phyloP scores from a whole-genome alignment of 2,888 invertebrate species.

The Drosophila helvetica region DNA sequence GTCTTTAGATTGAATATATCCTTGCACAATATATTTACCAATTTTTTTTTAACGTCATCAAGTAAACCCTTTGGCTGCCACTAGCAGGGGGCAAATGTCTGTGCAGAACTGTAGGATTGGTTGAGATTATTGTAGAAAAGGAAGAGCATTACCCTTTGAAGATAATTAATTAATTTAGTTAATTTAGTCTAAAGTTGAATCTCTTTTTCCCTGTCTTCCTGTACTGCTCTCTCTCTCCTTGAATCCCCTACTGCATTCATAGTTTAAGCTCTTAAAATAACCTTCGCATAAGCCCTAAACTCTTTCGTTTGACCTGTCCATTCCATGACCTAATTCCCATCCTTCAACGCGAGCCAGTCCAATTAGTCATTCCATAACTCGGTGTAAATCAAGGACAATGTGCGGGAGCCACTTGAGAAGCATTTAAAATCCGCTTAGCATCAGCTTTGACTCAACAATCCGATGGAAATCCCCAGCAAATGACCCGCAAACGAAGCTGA shows the following conservation, averaged over 20 bases:
- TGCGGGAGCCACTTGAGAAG: constrained; percentile 30
- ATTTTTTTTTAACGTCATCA: constrained; percentile 35
- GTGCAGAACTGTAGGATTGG: not conserved
- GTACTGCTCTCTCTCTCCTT: too few species aligned
- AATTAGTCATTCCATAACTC: constrained; percentile 45
- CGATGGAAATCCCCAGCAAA: constrained; percentile 52
- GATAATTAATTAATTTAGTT: too few species aligned
- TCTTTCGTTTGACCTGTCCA: not conserved
- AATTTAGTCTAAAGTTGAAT: too few species aligned
- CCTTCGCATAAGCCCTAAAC: not conserved
- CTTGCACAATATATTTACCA: constrained; percentile 44
- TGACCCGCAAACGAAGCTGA: constrained; percentile 58
- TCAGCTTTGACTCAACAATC: constrained; percentile 40
- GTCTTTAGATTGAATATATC: constrained; percentile 67
- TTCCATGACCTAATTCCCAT: not conserved
- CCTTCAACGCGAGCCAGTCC: constrained; percentile 12
- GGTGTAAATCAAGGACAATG: constrained; percentile 21
- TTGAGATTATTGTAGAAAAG: too few species aligned
- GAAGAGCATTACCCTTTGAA: too few species aligned
- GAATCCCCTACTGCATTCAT: not conserved
- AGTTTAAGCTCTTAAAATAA: not conserved
- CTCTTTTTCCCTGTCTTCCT: too few species aligned
- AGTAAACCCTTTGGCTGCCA: not conserved
- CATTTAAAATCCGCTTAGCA: constrained; percentile 68
- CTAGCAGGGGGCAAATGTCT: not conserved